A percentile compares a stretch with the other conserved stretches of the same genome.
phyloP scores from a whole-genome alignment of 2,113 vertebrate species.

The Entelurus aequoreus region DNA sequence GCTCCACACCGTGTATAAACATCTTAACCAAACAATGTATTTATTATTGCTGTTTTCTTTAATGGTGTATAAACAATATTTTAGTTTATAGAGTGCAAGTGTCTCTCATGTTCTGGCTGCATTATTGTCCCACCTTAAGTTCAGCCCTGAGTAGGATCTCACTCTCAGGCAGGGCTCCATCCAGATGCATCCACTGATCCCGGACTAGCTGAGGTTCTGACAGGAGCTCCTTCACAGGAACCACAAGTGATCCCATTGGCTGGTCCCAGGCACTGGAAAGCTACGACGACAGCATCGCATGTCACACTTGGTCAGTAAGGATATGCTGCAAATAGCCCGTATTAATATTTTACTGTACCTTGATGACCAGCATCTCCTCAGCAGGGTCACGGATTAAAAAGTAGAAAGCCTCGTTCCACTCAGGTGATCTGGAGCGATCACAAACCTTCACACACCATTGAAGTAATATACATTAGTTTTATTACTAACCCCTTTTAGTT shows the following conservation, averaged over 20 bases:
- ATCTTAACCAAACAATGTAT: no score
- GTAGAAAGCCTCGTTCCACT: slow-evolving; percentile 80
- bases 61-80: not conserved
- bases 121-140: slow-evolving; percentile 73
- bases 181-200: slow-evolving; percentile 79
- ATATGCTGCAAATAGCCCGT: not conserved
- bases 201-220: slow-evolving; percentile 70
- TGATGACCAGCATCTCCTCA: slow-evolving; percentile 77
- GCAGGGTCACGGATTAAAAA: slow-evolving; percentile 76
- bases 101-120: no score
- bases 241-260: slow-evolving; percentile 73
- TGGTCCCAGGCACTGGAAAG: slow-evolving; percentile 71
- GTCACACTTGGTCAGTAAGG: not conserved
- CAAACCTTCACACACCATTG: slow-evolving; percentile 61
- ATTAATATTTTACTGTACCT: slow-evolving; percentile 62
- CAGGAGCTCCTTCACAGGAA: slow-evolving; percentile 78
- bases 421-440: slow-evolving; percentile 69
- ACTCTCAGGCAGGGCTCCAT: slow-evolving; percentile 66
- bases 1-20: no score
- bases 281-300: slow-evolving; percentile 30
- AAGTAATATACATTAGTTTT: not conserved
- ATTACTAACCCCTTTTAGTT: no score
- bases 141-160: slow-evolving; percentile 81
- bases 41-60: no score
- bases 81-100: no score